phyloP scores from a whole-genome alignment of 2,888 invertebrate genomes.

The Noctua pronuba region DNA sequence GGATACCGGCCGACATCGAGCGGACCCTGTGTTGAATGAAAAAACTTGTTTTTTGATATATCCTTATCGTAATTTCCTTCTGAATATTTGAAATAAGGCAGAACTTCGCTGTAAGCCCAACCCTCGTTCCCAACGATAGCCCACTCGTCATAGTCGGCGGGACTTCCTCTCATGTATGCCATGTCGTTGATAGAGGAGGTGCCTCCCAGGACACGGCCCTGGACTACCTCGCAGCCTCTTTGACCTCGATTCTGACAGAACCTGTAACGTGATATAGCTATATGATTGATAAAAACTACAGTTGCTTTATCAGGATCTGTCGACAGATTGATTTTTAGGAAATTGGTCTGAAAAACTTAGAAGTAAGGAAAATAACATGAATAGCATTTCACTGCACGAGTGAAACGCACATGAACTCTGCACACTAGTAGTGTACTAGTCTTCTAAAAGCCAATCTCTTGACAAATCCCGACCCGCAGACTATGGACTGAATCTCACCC shows the following conservation, averaged over 20 bases:
- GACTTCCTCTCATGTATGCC: constrained; percentile 87
- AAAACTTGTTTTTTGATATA: constrained; percentile 84
- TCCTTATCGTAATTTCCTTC: constrained; percentile 88
- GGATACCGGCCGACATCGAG: constrained; percentile 86
- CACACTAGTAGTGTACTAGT: not conserved
- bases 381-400: not conserved
- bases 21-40: constrained; percentile 86
- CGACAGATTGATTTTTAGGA: constrained; percentile 51
- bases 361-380: constrained; percentile 2
- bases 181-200: constrained; percentile 86
- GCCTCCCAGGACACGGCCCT: constrained; percentile 86
- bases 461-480: constrained; percentile 59
- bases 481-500: constrained; percentile 76
- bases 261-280: constrained; percentile 77
- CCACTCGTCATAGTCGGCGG: constrained; percentile 88
- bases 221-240: constrained; percentile 84
- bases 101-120: constrained; percentile 83
- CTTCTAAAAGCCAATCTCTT: constrained; percentile 50
- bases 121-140: constrained; percentile 84
- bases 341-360: not conserved
- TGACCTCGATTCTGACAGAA: constrained; percentile 83
- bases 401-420: not conserved
- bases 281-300: constrained; percentile 71
- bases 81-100: constrained; percentile 87
- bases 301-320: constrained; percentile 61